phyloP scores from a whole-genome alignment of 2,888 invertebrate genomes.

The Dynastes hyllus region DNA sequence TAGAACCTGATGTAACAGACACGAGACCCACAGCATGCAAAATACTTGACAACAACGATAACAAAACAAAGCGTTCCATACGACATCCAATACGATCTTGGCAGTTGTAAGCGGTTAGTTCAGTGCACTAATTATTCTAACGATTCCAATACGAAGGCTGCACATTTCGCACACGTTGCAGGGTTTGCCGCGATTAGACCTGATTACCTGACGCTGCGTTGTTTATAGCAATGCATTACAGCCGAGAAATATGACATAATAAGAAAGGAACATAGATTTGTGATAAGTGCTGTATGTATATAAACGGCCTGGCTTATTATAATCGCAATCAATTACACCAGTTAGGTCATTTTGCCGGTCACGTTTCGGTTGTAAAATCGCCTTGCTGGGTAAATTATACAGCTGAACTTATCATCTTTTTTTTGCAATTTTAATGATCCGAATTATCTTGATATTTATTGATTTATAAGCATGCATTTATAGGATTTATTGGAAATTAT shows the following conservation, averaged over 20 bases:
- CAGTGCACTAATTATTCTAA: not conserved
- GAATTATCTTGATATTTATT: not conserved
- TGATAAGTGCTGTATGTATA: not conserved
- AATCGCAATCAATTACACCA: not conserved
- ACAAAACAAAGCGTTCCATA: not conserved
- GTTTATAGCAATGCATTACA: not conserved
- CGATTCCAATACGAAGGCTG: not conserved
- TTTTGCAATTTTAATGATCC: not conserved
- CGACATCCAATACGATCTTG: not conserved
- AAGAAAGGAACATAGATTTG: not conserved
- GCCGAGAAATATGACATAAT: not conserved
- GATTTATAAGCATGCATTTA: not conserved
- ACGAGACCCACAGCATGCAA: no score
- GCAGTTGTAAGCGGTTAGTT: not conserved
- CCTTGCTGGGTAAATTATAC: not conserved
- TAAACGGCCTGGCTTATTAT: not conserved
- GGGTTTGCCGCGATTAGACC: not conserved
- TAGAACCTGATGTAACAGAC: no score
- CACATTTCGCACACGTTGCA: not conserved
- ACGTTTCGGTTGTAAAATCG: constrained; percentile 1
- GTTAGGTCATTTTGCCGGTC: not conserved
- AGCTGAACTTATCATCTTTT: not conserved
- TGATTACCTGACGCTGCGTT: not conserved
- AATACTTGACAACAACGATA: not conserved
- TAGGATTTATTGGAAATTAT: not conserved